Percentiles rank a stretch among this genome's conserved stretches.
Conservation (phyloP, 2,888 invertebrate genomes). For the Nipponacmea schrenckii region DNA sequence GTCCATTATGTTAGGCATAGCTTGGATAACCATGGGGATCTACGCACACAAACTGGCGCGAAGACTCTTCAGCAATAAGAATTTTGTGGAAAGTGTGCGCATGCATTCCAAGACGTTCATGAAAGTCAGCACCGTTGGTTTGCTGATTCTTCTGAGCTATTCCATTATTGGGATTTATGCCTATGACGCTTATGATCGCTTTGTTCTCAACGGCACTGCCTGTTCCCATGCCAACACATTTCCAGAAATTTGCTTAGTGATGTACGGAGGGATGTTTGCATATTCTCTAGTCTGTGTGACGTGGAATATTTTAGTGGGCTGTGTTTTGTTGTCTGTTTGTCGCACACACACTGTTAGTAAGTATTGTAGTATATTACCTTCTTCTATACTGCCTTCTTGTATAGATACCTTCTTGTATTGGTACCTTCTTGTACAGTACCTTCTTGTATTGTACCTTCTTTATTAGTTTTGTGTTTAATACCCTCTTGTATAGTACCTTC, state of each 20-base stretch:
- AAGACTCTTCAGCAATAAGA: constrained; percentile 64
- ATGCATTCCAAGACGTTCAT: constrained; percentile 68
- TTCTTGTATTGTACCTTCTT: no score
- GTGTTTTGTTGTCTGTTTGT: constrained; percentile 68
- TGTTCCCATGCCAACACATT: constrained; percentile 33
- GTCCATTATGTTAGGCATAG: constrained; percentile 60
- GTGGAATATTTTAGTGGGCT: constrained; percentile 68
- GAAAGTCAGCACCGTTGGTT: constrained; percentile 64
- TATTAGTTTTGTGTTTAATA: no score
- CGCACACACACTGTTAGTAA: constrained; percentile 69
- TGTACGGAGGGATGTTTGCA: constrained; percentile 56
- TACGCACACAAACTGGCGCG: constrained; percentile 67
- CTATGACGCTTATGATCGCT: constrained; percentile 35
- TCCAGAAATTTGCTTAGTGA: constrained; percentile 55
- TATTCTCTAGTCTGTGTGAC: constrained; percentile 63
- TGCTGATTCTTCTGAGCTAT: constrained; percentile 55
- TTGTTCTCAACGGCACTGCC: neutral
- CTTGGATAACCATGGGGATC: constrained; percentile 66
- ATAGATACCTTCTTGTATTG: no score
- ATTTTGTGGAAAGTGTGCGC: constrained; percentile 66
- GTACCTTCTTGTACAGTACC: no score
- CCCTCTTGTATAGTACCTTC: no score
- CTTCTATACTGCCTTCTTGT: no score
- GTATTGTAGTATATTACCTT: constrained; percentile 32
- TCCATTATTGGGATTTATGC: constrained; percentile 48